Base-by-base conservation (phyloP, 2,113 vertebrate species). In the Brachypodius melanocephalos region DNA sequence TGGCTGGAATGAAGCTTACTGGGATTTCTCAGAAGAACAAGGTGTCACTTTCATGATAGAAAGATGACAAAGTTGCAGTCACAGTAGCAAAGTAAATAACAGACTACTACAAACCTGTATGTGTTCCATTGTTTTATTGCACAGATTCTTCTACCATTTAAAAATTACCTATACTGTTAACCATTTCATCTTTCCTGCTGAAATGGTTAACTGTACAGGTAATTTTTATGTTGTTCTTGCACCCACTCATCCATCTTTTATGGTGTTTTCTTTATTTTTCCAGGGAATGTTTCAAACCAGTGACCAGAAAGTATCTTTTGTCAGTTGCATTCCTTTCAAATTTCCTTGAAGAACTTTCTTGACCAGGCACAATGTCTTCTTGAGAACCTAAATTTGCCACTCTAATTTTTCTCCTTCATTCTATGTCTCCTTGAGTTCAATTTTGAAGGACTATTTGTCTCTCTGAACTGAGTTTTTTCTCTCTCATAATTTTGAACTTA, bases 11-110 rank as follows among this genome's bases (percentile, higher is more conserved):
- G 38, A 89, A 29, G 10, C 8, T 77, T 51, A 54, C 34, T 16
- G 7, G 10, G 12, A 6, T 71, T 69, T 42, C 28, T 57, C 40
- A 62, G 67, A 55, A 65, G 28, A 80, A 10, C 8, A 63, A 72
- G 5, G 9, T 72, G 45, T 13, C 17, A 9, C 17, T 57, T 61
- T 15, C 17, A 10, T 1, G 3, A 57, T 0, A 66, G 84, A 65
- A 81, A 19, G n/a, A 36, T 84, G 34, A 18, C 8, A 51, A 66
- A 46, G 24, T n/a, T 85, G 46, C 31, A 36, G 52, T 43, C 59
- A 43, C 18, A 63, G 21, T 20, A 67, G 32, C 14, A 84, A 54
- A 71, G 8, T 24, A 88, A 54, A 9, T 21, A 75, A 34, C 17
- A 80, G 36, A 40, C 17, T 19, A 17, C 13, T 55, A 32, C 17